A percentile compares a stretch with the other conserved stretches of the same genome.
These are phyloP conservation scores for Drosophila azteca DNA, from an alignment of 1,140 invertebrate genomes.

Conservation along the genomic window DNA sequence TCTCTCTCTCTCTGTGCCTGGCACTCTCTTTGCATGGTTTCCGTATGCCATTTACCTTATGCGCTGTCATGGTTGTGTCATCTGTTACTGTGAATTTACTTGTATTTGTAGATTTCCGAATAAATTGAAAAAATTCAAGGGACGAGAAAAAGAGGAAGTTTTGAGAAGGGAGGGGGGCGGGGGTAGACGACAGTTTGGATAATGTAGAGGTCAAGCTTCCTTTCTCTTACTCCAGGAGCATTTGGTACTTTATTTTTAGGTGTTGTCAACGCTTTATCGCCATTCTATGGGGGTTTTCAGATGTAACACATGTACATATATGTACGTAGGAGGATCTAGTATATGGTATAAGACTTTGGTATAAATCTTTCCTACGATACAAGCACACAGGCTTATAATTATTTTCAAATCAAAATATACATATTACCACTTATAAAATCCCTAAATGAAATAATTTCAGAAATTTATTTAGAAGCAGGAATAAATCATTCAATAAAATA, in stretches of 20 bases:
- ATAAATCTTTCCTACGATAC: too few relatives aligned
- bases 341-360: too few relatives aligned
- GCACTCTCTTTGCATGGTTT: conserved; percentile 3
- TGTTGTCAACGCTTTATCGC: too few relatives aligned
- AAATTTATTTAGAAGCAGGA: not conserved
- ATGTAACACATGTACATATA: too few relatives aligned
- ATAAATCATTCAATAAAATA: not conserved
- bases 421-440: too few relatives aligned
- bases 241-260: not conserved
- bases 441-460: not conserved
- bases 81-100: conserved; percentile 20
- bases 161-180: not conserved
- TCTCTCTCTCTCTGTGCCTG: not conserved
- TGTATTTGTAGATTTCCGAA: not conserved
- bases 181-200: not conserved
- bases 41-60: conserved; percentile 7
- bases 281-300: too few relatives aligned
- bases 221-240: too few relatives aligned
- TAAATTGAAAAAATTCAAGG: too few relatives aligned
- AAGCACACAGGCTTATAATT: too few relatives aligned
- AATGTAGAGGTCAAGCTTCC: too few relatives aligned
- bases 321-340: too few relatives aligned
- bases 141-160: not conserved
- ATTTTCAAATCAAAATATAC: too few relatives aligned
- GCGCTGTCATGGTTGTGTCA: conserved; percentile 14